Percentiles rank a stretch among this genome's conserved stretches.
Evolutionary conservation across 2,113 vertebrate species (phyloP).

Genomic region (Vulpes lagopus): DNA sequence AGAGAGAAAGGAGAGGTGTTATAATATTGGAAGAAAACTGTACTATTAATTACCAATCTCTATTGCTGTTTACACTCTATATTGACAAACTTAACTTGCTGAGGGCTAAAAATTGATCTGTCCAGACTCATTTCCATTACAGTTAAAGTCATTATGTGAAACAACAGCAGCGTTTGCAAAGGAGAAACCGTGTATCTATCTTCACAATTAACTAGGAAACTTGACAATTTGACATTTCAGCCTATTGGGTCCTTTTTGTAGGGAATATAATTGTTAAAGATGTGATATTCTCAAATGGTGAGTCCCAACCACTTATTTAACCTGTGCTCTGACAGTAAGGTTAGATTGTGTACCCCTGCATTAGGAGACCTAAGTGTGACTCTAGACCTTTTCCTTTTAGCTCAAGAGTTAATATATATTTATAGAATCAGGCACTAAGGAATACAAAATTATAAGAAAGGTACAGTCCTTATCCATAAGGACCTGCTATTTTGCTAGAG

Average conservation of each 20-base stretch:
- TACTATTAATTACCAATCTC: constrained; percentile 65
- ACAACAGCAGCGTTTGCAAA: constrained; percentile 65
- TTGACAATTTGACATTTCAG: constrained; percentile 76
- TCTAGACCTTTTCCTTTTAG: constrained; percentile 2
- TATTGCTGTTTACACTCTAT: constrained; percentile 70
- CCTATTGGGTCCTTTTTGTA: constrained; percentile 49
- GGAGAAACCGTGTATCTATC: constrained; percentile 51
- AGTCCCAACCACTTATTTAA: constrained; percentile 58
- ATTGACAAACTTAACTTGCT: constrained; percentile 67
- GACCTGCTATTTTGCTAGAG: not conserved
- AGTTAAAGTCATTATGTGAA: constrained; percentile 80
- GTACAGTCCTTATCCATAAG: not conserved
- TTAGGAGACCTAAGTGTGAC: not conserved
- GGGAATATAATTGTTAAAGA: constrained; percentile 68
- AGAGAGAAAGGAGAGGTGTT: constrained; percentile 48
- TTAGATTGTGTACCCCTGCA: not conserved
- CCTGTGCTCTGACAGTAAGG: not conserved
- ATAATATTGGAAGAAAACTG: constrained; percentile 46
- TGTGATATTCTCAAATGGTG: constrained; percentile 75
- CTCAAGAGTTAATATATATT: not conserved
- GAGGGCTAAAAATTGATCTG: constrained; percentile 75
- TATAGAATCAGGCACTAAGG: not conserved
- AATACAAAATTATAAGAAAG: constrained; percentile 44
- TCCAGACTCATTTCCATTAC: constrained; percentile 75
- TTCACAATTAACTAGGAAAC: constrained; percentile 78